Evolutionary conservation across 2,113 vertebrate species (phyloP).

Genomic region (Sylvietta virens): DNA sequence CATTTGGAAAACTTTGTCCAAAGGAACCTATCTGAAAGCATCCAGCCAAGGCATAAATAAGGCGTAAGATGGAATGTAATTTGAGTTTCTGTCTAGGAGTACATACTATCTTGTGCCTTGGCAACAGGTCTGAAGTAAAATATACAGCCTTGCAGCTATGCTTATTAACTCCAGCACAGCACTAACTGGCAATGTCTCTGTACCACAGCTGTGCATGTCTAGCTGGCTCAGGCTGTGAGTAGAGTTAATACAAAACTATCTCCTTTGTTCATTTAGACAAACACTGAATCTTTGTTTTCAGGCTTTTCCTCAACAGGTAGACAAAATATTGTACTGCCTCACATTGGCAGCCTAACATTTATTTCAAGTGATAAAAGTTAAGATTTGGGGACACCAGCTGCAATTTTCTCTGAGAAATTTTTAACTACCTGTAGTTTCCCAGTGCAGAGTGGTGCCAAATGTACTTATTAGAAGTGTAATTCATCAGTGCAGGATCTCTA

Average conservation of each 20-base stretch:
- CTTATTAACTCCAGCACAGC: background rate
- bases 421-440: background rate
- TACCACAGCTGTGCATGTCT: background rate
- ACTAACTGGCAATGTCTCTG: rapidly evolving
- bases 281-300: background rate
- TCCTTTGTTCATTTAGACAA: background rate
- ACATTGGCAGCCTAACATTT: background rate
- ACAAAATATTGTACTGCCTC: background rate
- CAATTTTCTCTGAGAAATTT: background rate
- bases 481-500: background rate
- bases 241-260: background rate
- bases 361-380: background rate
- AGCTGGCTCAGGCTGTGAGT: background rate
- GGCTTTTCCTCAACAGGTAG: background rate
- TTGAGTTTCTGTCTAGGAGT: background rate
- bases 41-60: background rate
- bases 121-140: background rate
- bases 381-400: background rate
- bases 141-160: background rate
- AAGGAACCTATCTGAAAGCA: background rate
- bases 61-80: background rate
- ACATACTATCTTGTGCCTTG: background rate
- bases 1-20: background rate
- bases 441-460: background rate
- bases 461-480: background rate